Evolutionary conservation across 2,888 invertebrate genomes (phyloP).

Genomic region (Melinopterus prodromus): DNA sequence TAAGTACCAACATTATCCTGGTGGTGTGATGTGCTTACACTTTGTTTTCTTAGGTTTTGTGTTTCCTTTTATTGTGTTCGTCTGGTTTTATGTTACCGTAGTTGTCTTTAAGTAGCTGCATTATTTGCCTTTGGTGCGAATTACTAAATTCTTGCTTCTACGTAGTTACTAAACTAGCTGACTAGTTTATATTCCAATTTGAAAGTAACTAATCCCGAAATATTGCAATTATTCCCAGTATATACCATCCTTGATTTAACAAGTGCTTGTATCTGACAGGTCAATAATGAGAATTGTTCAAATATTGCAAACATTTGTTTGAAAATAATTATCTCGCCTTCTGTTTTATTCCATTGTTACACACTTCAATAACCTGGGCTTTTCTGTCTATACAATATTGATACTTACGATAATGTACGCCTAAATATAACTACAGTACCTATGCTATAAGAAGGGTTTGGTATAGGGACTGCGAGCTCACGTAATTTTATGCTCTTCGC

Average conservation of each 20-base stretch:
- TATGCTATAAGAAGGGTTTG: too few relatives aligned
- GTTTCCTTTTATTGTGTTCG: constrained; percentile 24
- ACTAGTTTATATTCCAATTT: background rate
- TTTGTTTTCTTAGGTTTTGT: constrained; percentile 30
- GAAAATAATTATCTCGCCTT: background rate
- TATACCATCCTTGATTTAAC: background rate
- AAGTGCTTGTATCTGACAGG: background rate
- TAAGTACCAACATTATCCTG: constrained; percentile 75
- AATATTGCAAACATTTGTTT: background rate
- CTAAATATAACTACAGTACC: too few relatives aligned
- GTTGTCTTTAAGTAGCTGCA: background rate
- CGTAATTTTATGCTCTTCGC: too few relatives aligned
- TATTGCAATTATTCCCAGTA: background rate
- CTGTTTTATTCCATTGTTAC: background rate
- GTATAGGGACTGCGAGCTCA: too few relatives aligned
- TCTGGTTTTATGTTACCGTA: constrained; percentile 17
- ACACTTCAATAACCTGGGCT: background rate
- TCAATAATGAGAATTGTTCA: background rate
- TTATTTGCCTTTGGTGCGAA: background rate
- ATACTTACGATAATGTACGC: too few relatives aligned
- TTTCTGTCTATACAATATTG: too few relatives aligned
- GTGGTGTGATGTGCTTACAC: constrained; percentile 58
- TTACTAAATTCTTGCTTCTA: background rate
- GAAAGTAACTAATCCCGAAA: too few relatives aligned
- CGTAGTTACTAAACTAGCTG: background rate